Base-by-base conservation (phyloP, 2,888 invertebrate species). In the Parelbella ahira region DNA sequence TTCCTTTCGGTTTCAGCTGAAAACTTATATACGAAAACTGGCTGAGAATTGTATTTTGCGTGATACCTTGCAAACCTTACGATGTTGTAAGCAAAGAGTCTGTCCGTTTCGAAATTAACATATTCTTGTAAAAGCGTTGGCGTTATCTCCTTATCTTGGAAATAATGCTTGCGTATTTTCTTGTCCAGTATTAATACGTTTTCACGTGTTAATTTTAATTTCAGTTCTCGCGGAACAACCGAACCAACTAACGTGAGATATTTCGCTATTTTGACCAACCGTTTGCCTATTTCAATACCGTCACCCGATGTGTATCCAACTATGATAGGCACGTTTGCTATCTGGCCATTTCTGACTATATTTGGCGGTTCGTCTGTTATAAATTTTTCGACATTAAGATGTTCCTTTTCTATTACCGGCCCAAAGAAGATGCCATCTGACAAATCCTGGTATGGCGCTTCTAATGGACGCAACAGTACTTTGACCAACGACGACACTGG, bases 281-380 rank as follows among this genome's bases (percentile, higher is more conserved):
- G 69, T 54, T 74, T 67, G 15, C 71, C 71, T 49, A 82, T 64
- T 68, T 87, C 82, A 29, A 87, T 80, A 4, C 88, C 88, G 49
- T 88, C 88, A 0, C 73, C 79, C 1, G 83, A 82, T 4, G 76
- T 82, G 48, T 74, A 83, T 15, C 88, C 88, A 23, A 83, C 48
- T 44, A 88, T 77, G 30, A 84, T 41, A 7, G 88, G 83, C 1
- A 87, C 71, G 42, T 77, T 68, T 4, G 71, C 66, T 34, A 75
- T 54, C 10, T 51, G 48, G 2, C 80, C 82, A 37, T 51, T 64
- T 48, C 49, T 68, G 6, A 84, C 62, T 47, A 72, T 57, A 37
- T 70, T 61, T 4, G 51, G 49, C 3, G 84, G 81, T 13, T 52
- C 37, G 50, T 77, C 67, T 2, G 68, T 53, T 47, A 86, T 50